Conservation (phyloP, 2,113 vertebrate species). For the Rynchops niger region DNA sequence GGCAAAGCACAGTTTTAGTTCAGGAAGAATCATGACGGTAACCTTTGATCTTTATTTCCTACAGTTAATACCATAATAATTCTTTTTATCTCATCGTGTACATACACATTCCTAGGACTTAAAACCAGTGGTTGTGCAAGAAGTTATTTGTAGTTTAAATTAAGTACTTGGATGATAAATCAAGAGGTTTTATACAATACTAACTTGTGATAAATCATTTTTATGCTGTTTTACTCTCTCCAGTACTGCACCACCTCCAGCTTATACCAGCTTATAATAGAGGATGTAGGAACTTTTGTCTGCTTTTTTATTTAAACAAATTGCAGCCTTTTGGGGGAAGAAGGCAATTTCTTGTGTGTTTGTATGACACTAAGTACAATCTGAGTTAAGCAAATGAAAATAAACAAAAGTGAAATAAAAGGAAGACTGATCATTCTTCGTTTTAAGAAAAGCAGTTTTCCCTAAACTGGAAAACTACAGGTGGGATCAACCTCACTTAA, state of each 20-base stretch:
- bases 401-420: neutral
- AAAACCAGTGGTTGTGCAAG: conserved; percentile 45
- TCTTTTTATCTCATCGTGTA: conserved; percentile 51
- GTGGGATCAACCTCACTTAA: neutral
- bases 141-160: conserved; percentile 55
- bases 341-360: neutral
- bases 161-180: conserved; percentile 40
- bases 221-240: conserved; percentile 6
- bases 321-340: neutral
- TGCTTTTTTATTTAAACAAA: neutral
- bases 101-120: conserved; percentile 35
- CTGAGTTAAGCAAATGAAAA: neutral
- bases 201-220: conserved; percentile 45
- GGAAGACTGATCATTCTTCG: neutral
- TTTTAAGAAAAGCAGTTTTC: neutral
- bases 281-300: neutral
- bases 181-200: conserved; percentile 23
- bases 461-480: neutral
- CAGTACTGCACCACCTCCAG: neutral
- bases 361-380: neutral
- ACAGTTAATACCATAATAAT: conserved; percentile 56
- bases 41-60: conserved; percentile 67
- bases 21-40: conserved; percentile 41
- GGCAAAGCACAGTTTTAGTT: conserved; percentile 26
- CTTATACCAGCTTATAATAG: neutral